phyloP scores from a whole-genome alignment of 2,888 invertebrate species.

The Agonopterix arenella region DNA sequence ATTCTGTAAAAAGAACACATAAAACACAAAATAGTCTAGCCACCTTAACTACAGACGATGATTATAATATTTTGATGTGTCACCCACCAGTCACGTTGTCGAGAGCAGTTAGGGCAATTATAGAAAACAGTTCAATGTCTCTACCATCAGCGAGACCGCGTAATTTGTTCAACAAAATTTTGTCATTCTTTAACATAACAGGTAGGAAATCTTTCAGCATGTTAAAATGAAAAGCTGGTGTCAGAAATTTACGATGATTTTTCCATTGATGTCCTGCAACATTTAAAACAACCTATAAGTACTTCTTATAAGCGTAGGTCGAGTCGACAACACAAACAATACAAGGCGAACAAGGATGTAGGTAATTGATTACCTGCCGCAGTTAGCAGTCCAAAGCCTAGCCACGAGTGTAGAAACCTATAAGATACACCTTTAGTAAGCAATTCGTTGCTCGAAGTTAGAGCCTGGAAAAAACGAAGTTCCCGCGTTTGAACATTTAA shows the following conservation, averaged over 20 bases:
- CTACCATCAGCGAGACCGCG: constrained; percentile 42
- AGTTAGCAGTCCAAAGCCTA: constrained; percentile 74
- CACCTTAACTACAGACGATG: background rate
- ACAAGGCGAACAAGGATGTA: background rate
- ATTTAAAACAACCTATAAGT: background rate
- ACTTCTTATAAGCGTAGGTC: background rate
- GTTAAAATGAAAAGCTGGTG: constrained; percentile 88
- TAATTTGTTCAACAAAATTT: constrained; percentile 75
- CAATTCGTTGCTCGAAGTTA: constrained; percentile 61
- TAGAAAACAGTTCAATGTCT: constrained; percentile 77
- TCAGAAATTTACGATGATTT: constrained; percentile 81
- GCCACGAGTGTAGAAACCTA: constrained; percentile 59
- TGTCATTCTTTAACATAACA: constrained; percentile 80
- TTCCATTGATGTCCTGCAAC: constrained; percentile 76
- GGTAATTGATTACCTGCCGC: constrained; percentile 43
- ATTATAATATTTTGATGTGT: background rate
- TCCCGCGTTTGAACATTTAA: no score
- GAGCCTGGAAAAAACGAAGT: constrained; percentile 47
- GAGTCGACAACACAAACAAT: background rate
- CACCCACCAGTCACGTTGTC: constrained; percentile 57
- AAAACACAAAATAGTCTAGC: background rate
- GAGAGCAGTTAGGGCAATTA: constrained; percentile 74
- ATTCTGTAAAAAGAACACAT: constrained; percentile 74
- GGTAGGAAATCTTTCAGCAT: constrained; percentile 84
- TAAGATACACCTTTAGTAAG: constrained; percentile 76